Conservation (phyloP, 1,140 invertebrate species). For the Mylabris phalerata region DNA sequence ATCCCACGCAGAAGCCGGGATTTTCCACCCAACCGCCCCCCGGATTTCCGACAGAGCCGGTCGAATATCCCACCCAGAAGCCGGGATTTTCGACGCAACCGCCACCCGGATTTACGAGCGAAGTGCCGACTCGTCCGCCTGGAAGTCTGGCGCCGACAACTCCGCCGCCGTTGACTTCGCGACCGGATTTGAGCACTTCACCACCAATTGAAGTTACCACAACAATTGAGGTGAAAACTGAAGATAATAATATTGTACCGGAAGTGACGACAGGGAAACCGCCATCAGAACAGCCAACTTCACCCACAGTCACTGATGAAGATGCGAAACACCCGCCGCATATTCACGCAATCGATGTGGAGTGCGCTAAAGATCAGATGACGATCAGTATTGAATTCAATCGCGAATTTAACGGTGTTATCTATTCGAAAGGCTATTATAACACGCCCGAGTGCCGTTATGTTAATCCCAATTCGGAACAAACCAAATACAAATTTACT, state of each 20-base stretch:
- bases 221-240: neutral
- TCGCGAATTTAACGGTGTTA: constrained; percentile 65
- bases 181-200: neutral
- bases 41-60: constrained; percentile 21
- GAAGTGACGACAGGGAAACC: constrained; percentile 2
- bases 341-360: constrained; percentile 66
- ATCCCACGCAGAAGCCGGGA: constrained; percentile 6
- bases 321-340: constrained; percentile 62
- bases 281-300: neutral
- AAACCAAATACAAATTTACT: constrained; percentile 65
- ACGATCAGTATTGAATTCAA: constrained; percentile 75
- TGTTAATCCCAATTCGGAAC: constrained; percentile 61
- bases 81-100: constrained; percentile 10
- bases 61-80: constrained; percentile 17
- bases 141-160: constrained; percentile 1
- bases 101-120: constrained; percentile 9
- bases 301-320: constrained; percentile 32
- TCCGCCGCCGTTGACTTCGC: neutral
- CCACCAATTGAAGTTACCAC: neutral
- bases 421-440: constrained; percentile 76
- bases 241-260: constrained; percentile 15
- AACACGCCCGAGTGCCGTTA: constrained; percentile 64
- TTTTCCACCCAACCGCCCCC: constrained; percentile 11
- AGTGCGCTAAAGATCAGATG: constrained; percentile 77
- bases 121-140: neutral